Conservation (phyloP, 2,888 invertebrate genomes). For the Auanema sp. region DNA sequence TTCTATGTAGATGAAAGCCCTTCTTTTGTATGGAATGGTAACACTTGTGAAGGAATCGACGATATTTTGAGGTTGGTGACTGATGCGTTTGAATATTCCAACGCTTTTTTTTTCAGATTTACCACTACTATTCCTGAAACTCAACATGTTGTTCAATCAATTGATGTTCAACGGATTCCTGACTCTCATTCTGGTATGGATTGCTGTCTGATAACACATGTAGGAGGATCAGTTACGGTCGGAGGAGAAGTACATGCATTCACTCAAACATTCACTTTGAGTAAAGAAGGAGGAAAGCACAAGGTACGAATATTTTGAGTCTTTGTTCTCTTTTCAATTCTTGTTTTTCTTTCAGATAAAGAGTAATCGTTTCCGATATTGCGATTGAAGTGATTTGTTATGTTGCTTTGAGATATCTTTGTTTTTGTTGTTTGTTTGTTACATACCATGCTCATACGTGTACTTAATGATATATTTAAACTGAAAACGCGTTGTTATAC, state of each 20-base stretch:
- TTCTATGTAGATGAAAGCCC: conserved; percentile 72
- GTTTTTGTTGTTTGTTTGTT: no score
- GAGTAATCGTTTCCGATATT: conserved; percentile 47
- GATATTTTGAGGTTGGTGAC: conserved; percentile 73
- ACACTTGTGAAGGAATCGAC: conserved; percentile 79
- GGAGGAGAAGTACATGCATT: conserved; percentile 24
- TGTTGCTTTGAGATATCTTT: no score
- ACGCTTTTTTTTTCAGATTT: conserved; percentile 69
- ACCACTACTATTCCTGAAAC: conserved; percentile 81
- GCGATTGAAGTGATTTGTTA: conserved; percentile 30
- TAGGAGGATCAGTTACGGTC: conserved; percentile 30
- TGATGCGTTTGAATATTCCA: neutral
- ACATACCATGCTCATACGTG: no score
- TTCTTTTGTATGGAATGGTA: conserved; percentile 89
- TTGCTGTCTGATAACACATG: neutral
- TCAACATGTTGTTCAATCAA: conserved; percentile 76
- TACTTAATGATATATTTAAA: no score
- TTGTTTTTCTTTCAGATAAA: conserved; percentile 35
- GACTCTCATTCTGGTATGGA: conserved; percentile 15
- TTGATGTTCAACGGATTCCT: conserved; percentile 77
- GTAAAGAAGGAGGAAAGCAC: conserved; percentile 36
- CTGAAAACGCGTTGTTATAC: no score
- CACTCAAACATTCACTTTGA: conserved; percentile 36
- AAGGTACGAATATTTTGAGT: conserved; percentile 27
- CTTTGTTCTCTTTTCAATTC: neutral